Evolutionary conservation across 1,140 invertebrate genomes (phyloP), one percentile per base, ranked within the genome.

Genomic region (Oncopodura yosiiana): DNA sequence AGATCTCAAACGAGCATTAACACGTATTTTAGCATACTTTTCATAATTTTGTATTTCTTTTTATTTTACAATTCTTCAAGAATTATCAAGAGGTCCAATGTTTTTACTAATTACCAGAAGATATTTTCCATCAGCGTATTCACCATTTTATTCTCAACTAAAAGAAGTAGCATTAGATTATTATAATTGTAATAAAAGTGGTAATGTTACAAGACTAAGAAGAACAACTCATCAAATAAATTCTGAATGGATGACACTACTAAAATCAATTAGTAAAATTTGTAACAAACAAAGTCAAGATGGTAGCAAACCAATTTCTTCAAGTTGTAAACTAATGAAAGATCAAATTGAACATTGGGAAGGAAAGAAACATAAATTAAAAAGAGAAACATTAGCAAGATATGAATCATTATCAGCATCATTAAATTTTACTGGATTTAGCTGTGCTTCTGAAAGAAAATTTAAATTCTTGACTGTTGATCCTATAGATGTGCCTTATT

Each of bases 171-270:
- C 58, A 24, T 36, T 64, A 5, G 62, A 64, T 41, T 64, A 64
- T 24, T 64, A 59, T 52, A 64, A 64, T 41, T 64, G 62, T 29
- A 64, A 61, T 37, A 60, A 56, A 39, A 64, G 62, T 42, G 49
- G 52, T 27, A 64, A 64, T 41, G 59, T 64, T 3, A 64, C 62
- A 3, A 50, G 52, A 21, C 42, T 64, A 5, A 38, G 62, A 39
- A 53, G 59, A 21, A 56, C 44, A 11, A 48, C 49, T 11, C 62
- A 64, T 34, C 56, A 61, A 53, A 41, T 64, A 8, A 64, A 64
- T 36, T 26, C 21, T 60, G 61, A 60, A 32, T 61, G 56, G 58
- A 41, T 58, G 32, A 53, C 53, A 6, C 14, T 64, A 1, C 59
- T 52, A 53, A 58, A 58, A 23, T 55, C 54, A 27, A 43, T 63